Evolutionary conservation across 2,113 vertebrate genomes (phyloP).

Genomic region (Hylia prasina): DNA sequence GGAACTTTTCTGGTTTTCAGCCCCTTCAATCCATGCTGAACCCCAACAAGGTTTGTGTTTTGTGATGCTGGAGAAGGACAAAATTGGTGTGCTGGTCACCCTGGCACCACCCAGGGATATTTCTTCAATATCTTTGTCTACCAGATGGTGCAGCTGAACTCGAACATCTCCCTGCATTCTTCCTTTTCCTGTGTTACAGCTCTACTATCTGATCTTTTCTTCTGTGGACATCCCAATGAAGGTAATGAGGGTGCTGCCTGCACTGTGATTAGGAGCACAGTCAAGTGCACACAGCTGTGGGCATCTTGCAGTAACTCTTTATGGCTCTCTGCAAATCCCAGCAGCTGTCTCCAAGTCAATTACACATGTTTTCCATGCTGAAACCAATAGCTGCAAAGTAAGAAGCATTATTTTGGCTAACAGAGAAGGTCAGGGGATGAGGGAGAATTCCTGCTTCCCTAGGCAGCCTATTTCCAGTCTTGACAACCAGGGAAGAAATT

Average conservation of each 20-base stretch:
- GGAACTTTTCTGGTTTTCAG: neutral
- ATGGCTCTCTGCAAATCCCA: conserved; percentile 1
- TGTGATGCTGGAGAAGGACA: neutral
- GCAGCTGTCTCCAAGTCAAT: neutral
- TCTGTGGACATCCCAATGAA: neutral
- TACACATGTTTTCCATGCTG: neutral
- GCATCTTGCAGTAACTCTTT: neutral
- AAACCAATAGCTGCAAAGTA: neutral
- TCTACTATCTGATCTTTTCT: neutral
- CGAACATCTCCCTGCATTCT: neutral
- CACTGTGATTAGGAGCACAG: neutral
- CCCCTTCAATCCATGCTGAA: neutral
- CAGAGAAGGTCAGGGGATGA: neutral
- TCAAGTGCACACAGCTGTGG: neutral
- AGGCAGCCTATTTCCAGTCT: neutral
- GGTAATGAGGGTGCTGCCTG: neutral
- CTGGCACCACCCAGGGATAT: neutral
- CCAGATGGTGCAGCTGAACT: neutral
- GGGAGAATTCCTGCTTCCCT: neutral
- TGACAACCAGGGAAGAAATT: neutral
- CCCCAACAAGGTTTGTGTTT: neutral
- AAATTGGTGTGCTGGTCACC: neutral
- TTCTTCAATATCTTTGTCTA: neutral
- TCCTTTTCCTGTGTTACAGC: neutral
- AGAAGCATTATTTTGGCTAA: neutral